Evolutionary conservation across 2,888 invertebrate genomes (phyloP), one percentile per base, ranked within the genome.

Genomic region (Drosophila fulvimacula): DNA sequence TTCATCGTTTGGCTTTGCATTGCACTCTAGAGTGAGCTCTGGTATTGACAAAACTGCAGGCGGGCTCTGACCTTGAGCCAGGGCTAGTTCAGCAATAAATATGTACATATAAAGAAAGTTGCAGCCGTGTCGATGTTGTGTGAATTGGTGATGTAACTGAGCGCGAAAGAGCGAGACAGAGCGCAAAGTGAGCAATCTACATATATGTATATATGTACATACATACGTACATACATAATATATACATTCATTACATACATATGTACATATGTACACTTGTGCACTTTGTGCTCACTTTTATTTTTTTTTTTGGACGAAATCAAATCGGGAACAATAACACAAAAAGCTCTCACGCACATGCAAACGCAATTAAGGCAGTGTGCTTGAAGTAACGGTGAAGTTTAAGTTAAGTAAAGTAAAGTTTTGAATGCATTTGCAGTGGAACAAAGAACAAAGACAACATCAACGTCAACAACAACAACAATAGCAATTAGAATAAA

Each of bases 31-130:
- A 46, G 42, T 30, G 30, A 41, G 61, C 41, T 63, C 39, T 44
- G 24, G 27, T 64, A 83, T 83, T 83, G 82, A 83, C 82, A 85
- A 84, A 86, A 87, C 87, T 75, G 80, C 82, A 77, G 49, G 62
- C 69, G 55, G 56, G 5, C 17, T 49, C 13, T 65, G 84, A 81
- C 87, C 87, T 82, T 83, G 84, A 67, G 73, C 19, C 74, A 68
- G 62, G 76, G 51, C 82, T 75, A 75, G 58, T 65, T 70, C 61
- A 49, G 61, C 59, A 69, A 69, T 49, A 56, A 67, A 0, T 7
- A 53, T 49, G 30, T 10, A 21, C n/a, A n/a, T n/a, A n/a, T 46
- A 58, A 76, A 76, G 75, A 76, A 76, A 76, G 75, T 75, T 76
- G 36, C 38, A 34, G 9, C 71, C 38, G 49, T 70, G 21, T 39